Evolutionary conservation across 2,888 invertebrate genomes (phyloP).

Genomic region (Orthosia gracilis): DNA sequence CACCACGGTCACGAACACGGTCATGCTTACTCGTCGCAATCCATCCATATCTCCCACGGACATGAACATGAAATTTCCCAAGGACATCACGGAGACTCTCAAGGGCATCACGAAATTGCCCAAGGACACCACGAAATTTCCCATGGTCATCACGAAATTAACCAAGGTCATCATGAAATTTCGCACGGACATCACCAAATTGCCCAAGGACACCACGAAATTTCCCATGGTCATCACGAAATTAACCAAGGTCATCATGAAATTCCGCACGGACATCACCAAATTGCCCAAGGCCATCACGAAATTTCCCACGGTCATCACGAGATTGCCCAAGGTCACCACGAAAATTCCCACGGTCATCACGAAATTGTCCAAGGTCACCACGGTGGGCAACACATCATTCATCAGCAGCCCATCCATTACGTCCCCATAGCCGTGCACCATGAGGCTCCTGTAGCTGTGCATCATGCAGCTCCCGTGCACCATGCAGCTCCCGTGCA

Average conservation of each 20-base stretch:
- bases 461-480: constrained; percentile 51
- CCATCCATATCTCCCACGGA: constrained; percentile 67
- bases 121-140: constrained; percentile 20
- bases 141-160: constrained; percentile 20
- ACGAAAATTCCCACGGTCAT: constrained; percentile 23
- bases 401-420: constrained; percentile 57
- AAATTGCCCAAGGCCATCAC: constrained; percentile 27
- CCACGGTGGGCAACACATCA: constrained; percentile 56
- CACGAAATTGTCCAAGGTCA: constrained; percentile 36
- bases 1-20: constrained; percentile 68
- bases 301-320: constrained; percentile 17
- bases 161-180: constrained; percentile 28
- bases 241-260: constrained; percentile 9
- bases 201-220: constrained; percentile 17
- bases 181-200: constrained; percentile 19
- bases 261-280: constrained; percentile 19
- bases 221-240: constrained; percentile 14
- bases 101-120: constrained; percentile 13
- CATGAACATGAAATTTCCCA: constrained; percentile 41
- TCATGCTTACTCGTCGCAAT: constrained; percentile 73
- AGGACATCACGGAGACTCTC: constrained; percentile 33
- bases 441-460: constrained; percentile 50
- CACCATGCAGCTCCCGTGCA: constrained; percentile 32
- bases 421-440: constrained; percentile 58
- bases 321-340: constrained; percentile 20